A percentile compares a stretch with the other conserved stretches of the same genome.
Conservation (phyloP, 2,113 vertebrate genomes). For the Dromiciops gliroides region DNA sequence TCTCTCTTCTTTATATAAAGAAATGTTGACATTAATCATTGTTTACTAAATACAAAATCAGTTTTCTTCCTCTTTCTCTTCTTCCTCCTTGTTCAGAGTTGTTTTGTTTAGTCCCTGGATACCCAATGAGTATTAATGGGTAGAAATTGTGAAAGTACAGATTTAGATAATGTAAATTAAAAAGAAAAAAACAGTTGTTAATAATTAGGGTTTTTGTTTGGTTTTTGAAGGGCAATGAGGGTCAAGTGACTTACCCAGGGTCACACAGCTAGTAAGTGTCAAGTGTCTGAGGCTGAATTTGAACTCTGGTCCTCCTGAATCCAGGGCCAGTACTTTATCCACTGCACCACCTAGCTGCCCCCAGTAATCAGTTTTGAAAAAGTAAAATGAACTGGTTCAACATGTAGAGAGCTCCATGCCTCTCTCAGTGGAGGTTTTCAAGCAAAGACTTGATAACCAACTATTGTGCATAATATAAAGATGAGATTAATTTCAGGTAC, state of each 20-base stretch:
- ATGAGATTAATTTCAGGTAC: neutral
- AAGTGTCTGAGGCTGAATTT: too few species aligned
- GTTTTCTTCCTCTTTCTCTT: neutral
- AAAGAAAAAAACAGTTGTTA: neutral
- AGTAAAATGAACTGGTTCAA: neutral
- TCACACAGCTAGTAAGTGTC: too few species aligned
- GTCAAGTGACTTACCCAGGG: too few species aligned
- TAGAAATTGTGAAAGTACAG: neutral
- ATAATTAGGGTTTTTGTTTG: too few species aligned
- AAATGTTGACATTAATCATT: too few species aligned
- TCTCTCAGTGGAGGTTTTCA: neutral
- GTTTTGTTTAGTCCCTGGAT: neutral
- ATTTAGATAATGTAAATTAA: neutral
- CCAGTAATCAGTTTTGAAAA: neutral
- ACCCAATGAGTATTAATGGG: neutral
- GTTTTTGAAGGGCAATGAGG: too few species aligned
- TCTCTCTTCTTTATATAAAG: too few species aligned
- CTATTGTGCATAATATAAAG: too few species aligned
- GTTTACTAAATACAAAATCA: too few species aligned
- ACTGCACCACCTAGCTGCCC: too few species aligned
- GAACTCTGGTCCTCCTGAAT: too few species aligned
- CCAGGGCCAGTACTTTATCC: too few species aligned
- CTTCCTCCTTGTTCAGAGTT: neutral
- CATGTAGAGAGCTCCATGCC: neutral
- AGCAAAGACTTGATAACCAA: neutral